phyloP scores from a whole-genome alignment of 2,113 vertebrate species.

The Microcebus jonahi region DNA sequence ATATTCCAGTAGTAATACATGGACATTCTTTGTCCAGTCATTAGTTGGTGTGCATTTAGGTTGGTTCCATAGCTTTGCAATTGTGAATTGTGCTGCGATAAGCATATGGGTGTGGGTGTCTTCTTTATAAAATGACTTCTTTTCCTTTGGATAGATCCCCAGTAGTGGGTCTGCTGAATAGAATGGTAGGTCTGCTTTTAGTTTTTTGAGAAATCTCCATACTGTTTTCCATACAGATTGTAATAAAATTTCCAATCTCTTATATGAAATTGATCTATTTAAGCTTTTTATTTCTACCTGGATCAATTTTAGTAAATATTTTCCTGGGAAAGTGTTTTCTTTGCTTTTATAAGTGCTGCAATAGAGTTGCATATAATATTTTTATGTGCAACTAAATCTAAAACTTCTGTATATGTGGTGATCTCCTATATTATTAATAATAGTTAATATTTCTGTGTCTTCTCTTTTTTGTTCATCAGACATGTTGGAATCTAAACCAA shows the following conservation, averaged over 20 bases:
- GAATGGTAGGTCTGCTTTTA: too few species aligned
- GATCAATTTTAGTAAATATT: constrained; percentile 14
- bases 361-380: not conserved
- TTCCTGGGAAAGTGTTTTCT: not conserved
- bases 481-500: not conserved
- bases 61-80: too few species aligned
- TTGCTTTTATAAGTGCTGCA: not conserved
- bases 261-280: not conserved
- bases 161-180: too few species aligned
- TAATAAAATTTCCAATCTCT: not conserved
- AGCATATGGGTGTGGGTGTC: too few species aligned
- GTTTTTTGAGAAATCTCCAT: too few species aligned
- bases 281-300: not conserved
- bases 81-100: too few species aligned
- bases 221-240: too few species aligned
- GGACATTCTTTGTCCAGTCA: too few species aligned
- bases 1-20: too few species aligned
- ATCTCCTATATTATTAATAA: not conserved
- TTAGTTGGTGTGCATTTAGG: too few species aligned
- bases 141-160: too few species aligned
- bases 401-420: not conserved
- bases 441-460: not conserved
- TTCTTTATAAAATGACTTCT: too few species aligned
- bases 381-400: not conserved
- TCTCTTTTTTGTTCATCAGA: not conserved